Evolutionary conservation across 1,140 invertebrate species (phyloP), one percentile per base, ranked within the genome.

Genomic region (Cydia splendana): DNA sequence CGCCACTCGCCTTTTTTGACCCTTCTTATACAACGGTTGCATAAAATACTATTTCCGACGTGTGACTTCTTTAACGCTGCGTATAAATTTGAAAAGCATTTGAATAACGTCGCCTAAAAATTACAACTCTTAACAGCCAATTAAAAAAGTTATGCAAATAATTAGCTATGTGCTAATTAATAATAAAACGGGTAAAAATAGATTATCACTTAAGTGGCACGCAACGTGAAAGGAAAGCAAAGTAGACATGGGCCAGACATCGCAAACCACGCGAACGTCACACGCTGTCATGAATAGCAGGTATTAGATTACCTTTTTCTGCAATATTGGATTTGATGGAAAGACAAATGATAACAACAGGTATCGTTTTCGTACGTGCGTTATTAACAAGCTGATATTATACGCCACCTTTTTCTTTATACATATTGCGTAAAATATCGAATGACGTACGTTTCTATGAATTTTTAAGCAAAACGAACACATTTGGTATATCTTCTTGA

Each of bases 401-500:
- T 9, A 7, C n/a, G 1, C 53, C 53, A 57, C n/a, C 53, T n/a
- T 57, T 57, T 57, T 18, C 2, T 57, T 53, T 18, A 24, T 24
- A 24, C 24, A 24, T 24, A 57, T 62, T 24, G 20, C 20, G 9
- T 12, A 62, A 24, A 62, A 24, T 24, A 62, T 15, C 15, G 15
- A 51, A 57, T 18, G 53, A 57, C 53, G 53, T 57, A 9, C 3
- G 20, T 20, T 62, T 62, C 57, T 51, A 18, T 38, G 73, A 76
- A 69, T 28, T 65, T 38, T 38, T 48, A 51, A 79, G 65, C 69
- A 73, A 76, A 77, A 78, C 62, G 38, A 80, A 80, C 76, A 75
- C 78, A 76, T 80, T 75, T 30, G 77, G 45, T 78, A 79, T 78
- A 79, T 69, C 65, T 81, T 76, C 77, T 76, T 51, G 75, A 76